A percentile compares a stretch with the other conserved stretches of the same genome.
These are phyloP conservation scores for Perizoma affinitatum DNA, from an alignment of 2,888 invertebrate species.

Conservation along the genomic window DNA sequence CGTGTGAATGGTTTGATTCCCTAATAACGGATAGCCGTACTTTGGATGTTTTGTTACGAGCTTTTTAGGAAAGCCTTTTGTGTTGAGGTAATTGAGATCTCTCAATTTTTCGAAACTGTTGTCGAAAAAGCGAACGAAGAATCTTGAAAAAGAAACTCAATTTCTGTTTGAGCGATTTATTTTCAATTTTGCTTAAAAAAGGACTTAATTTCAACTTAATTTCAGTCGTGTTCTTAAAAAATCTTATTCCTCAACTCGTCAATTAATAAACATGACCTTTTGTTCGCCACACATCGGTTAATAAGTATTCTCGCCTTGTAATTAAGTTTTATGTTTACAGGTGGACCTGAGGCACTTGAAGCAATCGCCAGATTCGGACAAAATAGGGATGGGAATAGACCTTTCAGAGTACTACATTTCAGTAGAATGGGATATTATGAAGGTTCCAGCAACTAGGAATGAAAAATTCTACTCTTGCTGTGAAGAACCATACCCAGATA, in stretches of 20 bases:
- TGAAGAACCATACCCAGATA: conserved; percentile 98
- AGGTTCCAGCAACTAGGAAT: conserved; percentile 94
- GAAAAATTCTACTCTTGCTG: conserved; percentile 98
- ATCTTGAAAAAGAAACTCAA: conserved; percentile 18
- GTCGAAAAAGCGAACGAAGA: conserved; percentile 2
- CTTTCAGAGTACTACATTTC: conserved; percentile 97
- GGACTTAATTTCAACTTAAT: too few species aligned
- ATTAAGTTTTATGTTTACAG: conserved; percentile 76
- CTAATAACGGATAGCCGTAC: conserved; percentile 50
- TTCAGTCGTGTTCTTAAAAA: conserved; percentile 5
- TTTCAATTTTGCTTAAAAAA: too few species aligned
- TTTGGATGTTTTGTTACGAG: conserved; percentile 43
- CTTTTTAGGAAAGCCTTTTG: conserved; percentile 32
- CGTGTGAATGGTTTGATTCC: conserved; percentile 54
- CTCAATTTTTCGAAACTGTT: conserved; percentile 22
- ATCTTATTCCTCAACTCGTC: conserved; percentile 14
- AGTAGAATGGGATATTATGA: conserved; percentile 99
- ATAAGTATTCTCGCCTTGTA: conserved; percentile 22
- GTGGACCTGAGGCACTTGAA: conserved; percentile 95
- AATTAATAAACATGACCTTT: conserved; percentile 27
- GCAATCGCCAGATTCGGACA: conserved; percentile 93
- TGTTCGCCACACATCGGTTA: conserved; percentile 16
- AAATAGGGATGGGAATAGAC: conserved; percentile 95
- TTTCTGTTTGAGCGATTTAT: conserved; percentile 6
- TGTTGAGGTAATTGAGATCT: conserved; percentile 28